Evolutionary conservation across 2,113 vertebrate genomes (phyloP), one percentile per base, ranked within the genome.

Genomic region (Stictonetta naevosa): DNA sequence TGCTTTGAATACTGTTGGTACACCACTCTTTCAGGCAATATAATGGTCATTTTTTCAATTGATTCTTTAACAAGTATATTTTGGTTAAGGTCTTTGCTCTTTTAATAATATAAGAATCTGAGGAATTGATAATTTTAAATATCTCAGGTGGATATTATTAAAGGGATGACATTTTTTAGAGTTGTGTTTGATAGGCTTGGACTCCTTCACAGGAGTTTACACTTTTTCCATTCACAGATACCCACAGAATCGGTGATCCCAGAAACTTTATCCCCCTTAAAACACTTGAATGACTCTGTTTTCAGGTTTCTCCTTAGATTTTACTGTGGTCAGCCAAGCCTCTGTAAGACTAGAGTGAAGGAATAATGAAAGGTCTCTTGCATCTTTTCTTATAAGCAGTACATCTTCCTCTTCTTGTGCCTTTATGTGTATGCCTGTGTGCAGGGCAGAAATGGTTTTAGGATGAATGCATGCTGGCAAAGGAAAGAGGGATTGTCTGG

Each of bases 401-500:
- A 29, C 17, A 13, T 50, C 53, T 86, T 78, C 44, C 29, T 90
- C 62, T 90, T 94, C 33, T 15, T 73, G 36, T 82, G 62, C 89
- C 62, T 92, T 74, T 62, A n/a, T 25, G 42, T 56, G 36, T 88
- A 13, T 22, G 6, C 25, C 73, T 89, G 40, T 89, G 66, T 82
- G 62, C 63, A 67, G 25, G 17, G 31, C 13, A 90, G 62, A 93
- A 86, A n/a, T 34, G 11, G 48, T 82, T 52, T 85, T 44, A 93
- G 44, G 53, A 86, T 86, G 56, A 82, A 89, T 67, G n/a, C 23
- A 66, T 62, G 12, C 87, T 79, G 38, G 50, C 19, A 84, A 93
- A 92, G 74, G 62, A 72, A 93, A 82, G 29, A 86, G 36, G n/a
- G 69, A 86, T 76, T 82, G n/a, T 95, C 81, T 93, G 86, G 62